Conservation (phyloP, 2,888 invertebrate species). For the Lycaena phlaeas region DNA sequence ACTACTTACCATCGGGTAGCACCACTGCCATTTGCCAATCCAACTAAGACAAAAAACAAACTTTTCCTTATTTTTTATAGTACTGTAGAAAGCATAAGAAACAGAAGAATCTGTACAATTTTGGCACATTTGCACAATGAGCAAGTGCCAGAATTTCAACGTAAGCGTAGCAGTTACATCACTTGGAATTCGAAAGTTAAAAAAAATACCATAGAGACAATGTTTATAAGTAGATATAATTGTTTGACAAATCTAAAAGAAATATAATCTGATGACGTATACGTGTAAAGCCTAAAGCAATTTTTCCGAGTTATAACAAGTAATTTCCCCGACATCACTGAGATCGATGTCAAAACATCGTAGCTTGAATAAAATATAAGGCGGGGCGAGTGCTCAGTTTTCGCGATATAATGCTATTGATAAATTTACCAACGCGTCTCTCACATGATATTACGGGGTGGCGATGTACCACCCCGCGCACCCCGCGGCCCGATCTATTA, state of each 20-base stretch:
- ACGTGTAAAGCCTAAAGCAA: conserved; percentile 10
- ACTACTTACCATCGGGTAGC: too few species aligned
- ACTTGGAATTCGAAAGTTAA: too few species aligned
- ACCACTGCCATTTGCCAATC: too few species aligned
- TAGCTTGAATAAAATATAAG: conserved; percentile 61
- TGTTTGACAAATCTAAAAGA: conserved; percentile 5
- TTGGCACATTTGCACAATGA: too few species aligned
- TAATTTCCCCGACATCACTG: conserved; percentile 19
- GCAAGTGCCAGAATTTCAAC: too few species aligned
- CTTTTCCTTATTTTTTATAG: too few species aligned
- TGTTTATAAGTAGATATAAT: neutral
- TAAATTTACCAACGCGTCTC: conserved; percentile 60
- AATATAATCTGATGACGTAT: neutral
- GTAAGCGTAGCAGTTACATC: too few species aligned
- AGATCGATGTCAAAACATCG: conserved; percentile 52
- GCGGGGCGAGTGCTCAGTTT: conserved; percentile 37
- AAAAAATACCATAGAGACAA: too few species aligned
- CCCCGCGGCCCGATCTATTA: conserved; percentile 57
- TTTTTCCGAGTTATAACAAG: conserved; percentile 19
- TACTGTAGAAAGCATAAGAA: too few species aligned
- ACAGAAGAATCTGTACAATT: too few species aligned
- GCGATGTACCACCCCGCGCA: conserved; percentile 45
- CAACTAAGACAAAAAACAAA: too few species aligned
- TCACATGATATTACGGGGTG: conserved; percentile 66
- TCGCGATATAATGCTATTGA: conserved; percentile 64